Evolutionary conservation across 2,888 invertebrate genomes (phyloP), one percentile per base, ranked within the genome.

Genomic region (Mythimna pallens): DNA sequence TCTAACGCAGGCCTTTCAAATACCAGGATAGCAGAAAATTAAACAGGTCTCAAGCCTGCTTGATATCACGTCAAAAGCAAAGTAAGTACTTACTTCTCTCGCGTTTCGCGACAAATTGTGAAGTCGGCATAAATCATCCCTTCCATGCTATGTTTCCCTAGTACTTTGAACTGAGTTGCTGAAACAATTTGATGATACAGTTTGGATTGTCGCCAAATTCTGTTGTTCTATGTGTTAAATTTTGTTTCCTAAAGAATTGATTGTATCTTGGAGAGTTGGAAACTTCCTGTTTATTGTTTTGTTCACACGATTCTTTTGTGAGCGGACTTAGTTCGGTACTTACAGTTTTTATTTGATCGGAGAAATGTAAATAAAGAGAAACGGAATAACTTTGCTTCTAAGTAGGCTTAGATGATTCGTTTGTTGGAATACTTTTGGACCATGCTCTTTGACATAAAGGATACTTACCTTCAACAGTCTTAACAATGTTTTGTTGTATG

Each of bases 131-230:
- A 83, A 86, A 82, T 86, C 81, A 79, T 70, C 55, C 65, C 65
- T 78, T 20, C 69, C 47, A 68, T 64, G 76, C 65, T 76, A 82
- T 75, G 63, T 58, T 74, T 43, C 36, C 77, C 66, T 74, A 55
- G 74, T 83, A 80, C 67, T 70, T 72, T 0, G 59, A 17, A 58
- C 69, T 47, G 59, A 76, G 67, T 75, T 63, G 67, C 65, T 70
- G 40, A 63, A 77, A 81, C 73, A 78, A 78, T 83, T 86, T 75
- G 72, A 83, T 84, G 81, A 70, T 76, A 78, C 79, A 73, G 70
- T 77, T 85, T 86, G 86, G 86, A 84, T 65, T 52, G 52, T 75
- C 55, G 84, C 87, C 87, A 86, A 86, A 71, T 82, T 80, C 62
- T 77, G 66, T 83, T 80, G 77, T 78, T 73, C 36, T 74, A 73